Conservation (phyloP, 2,113 vertebrate species). For the Carettochelys insculpta region DNA sequence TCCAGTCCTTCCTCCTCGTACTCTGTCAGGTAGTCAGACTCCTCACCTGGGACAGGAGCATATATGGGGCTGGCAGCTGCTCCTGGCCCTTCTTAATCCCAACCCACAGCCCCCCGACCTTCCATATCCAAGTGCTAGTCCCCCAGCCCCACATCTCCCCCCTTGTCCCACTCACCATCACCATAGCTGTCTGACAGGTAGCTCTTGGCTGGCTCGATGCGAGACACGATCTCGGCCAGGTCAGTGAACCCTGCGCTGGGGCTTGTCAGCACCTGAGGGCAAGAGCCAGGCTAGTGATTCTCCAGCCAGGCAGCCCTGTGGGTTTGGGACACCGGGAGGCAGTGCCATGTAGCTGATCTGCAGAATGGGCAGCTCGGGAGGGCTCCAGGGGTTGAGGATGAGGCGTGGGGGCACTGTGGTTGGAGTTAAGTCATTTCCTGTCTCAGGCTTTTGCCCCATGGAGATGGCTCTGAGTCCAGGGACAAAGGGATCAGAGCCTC, state of each 20-base stretch:
- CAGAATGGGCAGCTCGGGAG: not conserved
- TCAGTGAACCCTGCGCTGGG: slow-evolving; percentile 92
- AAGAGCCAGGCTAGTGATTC: not conserved
- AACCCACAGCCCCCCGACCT: not conserved
- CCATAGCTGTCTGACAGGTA: slow-evolving; percentile 74
- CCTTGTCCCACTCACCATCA: slow-evolving; percentile 48
- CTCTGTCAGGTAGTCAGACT: slow-evolving; percentile 91
- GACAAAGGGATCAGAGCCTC: not conserved
- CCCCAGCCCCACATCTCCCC: not conserved
- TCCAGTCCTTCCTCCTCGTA: slow-evolving; percentile 90
- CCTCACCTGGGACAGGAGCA: slow-evolving; percentile 74
- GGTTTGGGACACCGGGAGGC: not conserved
- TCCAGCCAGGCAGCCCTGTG: not conserved
- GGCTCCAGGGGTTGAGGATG: not conserved
- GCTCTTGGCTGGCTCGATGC: slow-evolving; percentile 89
- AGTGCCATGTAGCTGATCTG: accelerated
- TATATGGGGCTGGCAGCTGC: not conserved
- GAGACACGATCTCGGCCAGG: slow-evolving; percentile 93
- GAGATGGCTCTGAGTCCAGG: not conserved
- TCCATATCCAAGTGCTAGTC: not conserved
- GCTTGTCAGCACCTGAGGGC: slow-evolving; percentile 71
- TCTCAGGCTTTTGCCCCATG: not conserved
- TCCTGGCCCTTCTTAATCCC: not conserved
- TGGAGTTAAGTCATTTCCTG: not conserved
- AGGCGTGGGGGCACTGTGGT: not conserved